Evolutionary conservation across 2,888 invertebrate species (phyloP).

Genomic region (Troglohyphantes excavatus): DNA sequence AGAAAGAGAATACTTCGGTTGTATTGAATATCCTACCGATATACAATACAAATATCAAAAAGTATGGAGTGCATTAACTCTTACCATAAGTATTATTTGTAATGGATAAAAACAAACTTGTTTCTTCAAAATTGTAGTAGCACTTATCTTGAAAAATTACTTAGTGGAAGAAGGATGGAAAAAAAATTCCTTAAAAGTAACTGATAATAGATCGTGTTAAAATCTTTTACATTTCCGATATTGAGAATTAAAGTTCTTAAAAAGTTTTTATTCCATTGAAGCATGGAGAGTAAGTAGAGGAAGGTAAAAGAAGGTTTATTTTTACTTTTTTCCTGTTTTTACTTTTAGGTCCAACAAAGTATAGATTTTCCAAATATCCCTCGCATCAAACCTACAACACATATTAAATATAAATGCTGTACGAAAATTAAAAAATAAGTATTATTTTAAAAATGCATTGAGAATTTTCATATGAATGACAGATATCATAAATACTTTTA

Average conservation of each 20-base stretch:
- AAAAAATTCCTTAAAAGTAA: background rate
- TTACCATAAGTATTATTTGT: slow-evolving; percentile 27
- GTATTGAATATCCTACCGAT: background rate
- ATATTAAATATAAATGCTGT: too few species aligned
- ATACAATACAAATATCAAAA: slow-evolving; percentile 14
- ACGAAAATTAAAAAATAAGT: too few species aligned
- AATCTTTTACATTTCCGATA: slow-evolving; percentile 66
- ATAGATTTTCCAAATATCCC: too few species aligned
- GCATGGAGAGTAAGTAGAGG: too few species aligned
- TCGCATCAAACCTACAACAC: too few species aligned
- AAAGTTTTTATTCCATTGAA: slow-evolving; percentile 5
- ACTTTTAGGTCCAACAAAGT: too few species aligned
- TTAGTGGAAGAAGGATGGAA: slow-evolving; percentile 32
- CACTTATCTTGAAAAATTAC: slow-evolving; percentile 46
- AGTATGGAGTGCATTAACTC: slow-evolving; percentile 7
- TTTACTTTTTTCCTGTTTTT: too few species aligned
- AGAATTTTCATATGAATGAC: too few species aligned
- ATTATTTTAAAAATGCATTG: too few species aligned
- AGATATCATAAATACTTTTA: too few species aligned
- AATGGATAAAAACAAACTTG: slow-evolving; percentile 15
- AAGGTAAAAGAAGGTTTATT: too few species aligned
- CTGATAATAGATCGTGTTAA: slow-evolving; percentile 46
- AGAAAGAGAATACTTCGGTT: background rate
- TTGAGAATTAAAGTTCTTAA: slow-evolving; percentile 46
- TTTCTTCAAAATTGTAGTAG: slow-evolving; percentile 18